Percentiles rank a stretch among this genome's conserved stretches.
These are phyloP conservation scores for Anneissia japonica DNA, from an alignment of 35 echinoderm and acorn worm genomes.

Conservation along the genomic window DNA sequence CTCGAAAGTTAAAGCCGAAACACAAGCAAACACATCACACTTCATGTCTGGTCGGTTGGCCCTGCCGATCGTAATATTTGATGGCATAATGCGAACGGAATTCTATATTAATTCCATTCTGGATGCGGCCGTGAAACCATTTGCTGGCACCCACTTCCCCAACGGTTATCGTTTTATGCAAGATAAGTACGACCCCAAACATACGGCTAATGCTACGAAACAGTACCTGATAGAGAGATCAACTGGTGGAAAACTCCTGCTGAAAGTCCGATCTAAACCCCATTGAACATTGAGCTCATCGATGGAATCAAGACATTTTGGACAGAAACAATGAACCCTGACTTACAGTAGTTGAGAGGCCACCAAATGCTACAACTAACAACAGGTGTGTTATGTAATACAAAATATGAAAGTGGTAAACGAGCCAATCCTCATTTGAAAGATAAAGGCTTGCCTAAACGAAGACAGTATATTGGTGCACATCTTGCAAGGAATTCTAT, in stretches of 20 bases:
- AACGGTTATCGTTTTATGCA: conserved; percentile 19
- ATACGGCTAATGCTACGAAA: background rate
- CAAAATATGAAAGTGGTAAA: conserved; percentile 27
- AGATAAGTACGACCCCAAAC: conserved; percentile 38
- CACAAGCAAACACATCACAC: conserved; percentile 12
- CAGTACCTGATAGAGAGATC: background rate
- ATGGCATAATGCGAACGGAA: conserved; percentile 18
- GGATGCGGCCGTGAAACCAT: conserved; percentile 2
- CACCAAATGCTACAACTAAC: too few relatives aligned
- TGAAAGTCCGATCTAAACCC: conserved; percentile 37
- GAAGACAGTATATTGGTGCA: too few relatives aligned
- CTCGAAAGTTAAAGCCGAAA: conserved; percentile 1
- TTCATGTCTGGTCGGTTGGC: conserved; percentile 36
- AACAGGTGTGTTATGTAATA: too few relatives aligned
- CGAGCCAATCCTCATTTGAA: too few relatives aligned
- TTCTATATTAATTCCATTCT: conserved; percentile 23
- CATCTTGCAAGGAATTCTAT: too few relatives aligned
- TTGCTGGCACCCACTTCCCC: background rate
- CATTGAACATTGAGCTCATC: conserved; percentile 29
- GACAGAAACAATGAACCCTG: background rate
- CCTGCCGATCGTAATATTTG: conserved; percentile 14
- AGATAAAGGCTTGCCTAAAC: too few relatives aligned
- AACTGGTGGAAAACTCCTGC: conserved; percentile 22
- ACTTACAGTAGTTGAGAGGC: too few relatives aligned
- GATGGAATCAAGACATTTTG: conserved; percentile 39